phyloP scores from a whole-genome alignment of 2,888 invertebrate genomes.

The Eupeodes latifasciatus region DNA sequence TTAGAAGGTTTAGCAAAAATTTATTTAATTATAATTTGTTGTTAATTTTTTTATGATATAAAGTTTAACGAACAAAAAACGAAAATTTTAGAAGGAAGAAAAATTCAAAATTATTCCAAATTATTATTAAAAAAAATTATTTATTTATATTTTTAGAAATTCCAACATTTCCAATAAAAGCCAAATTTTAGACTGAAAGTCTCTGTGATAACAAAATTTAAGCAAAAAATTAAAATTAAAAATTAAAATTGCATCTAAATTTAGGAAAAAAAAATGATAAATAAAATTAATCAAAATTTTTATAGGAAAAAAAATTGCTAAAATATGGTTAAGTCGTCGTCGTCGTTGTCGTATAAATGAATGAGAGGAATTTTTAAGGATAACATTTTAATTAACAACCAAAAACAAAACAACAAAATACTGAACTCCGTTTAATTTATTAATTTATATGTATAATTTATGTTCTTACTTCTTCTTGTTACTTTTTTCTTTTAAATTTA shows the following conservation, averaged over 20 bases:
- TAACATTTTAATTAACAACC: constrained; percentile 46
- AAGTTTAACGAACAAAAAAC: not conserved
- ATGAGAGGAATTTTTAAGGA: constrained; percentile 66
- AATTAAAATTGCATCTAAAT: constrained; percentile 72
- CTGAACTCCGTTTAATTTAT: constrained; percentile 66
- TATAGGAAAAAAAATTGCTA: constrained; percentile 71
- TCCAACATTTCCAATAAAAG: constrained; percentile 76
- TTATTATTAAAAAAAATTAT: constrained; percentile 66
- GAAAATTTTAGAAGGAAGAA: constrained; percentile 7
- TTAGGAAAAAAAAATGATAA: constrained; percentile 72
- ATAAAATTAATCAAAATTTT: constrained; percentile 75
- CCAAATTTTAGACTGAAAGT: constrained; percentile 79
- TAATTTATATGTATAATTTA: constrained; percentile 8
- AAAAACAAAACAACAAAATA: constrained; percentile 46
- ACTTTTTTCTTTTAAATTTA: constrained; percentile 24
- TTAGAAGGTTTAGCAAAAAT: constrained; percentile 49
- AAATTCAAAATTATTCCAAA: constrained; percentile 65
- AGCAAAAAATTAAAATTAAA: constrained; percentile 60
- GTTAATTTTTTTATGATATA: constrained; percentile 24
- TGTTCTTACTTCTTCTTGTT: not conserved
- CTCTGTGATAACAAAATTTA: constrained; percentile 76
- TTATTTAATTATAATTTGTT: constrained; percentile 43
- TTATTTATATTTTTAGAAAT: constrained; percentile 78
- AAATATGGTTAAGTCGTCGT: constrained; percentile 75
- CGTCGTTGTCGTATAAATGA: constrained; percentile 58